A percentile compares a stretch with the other conserved stretches of the same genome.
Conservation (phyloP, 2,888 invertebrate species). For the Shargacucullia verbasci region DNA sequence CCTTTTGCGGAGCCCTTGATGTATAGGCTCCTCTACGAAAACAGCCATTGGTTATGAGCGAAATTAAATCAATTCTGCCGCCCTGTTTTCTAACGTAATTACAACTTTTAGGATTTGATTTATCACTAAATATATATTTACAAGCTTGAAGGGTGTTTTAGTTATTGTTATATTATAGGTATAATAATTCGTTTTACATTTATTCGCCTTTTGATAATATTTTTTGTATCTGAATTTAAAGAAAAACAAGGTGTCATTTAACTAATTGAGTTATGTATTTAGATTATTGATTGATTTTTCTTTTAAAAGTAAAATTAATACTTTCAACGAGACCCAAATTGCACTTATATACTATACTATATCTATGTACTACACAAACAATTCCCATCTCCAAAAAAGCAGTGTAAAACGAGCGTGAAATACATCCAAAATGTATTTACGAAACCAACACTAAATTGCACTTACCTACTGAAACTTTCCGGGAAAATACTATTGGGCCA, state of each 20-base stretch:
- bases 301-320: no score
- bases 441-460: constrained; percentile 37
- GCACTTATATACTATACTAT: no score
- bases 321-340: no score
- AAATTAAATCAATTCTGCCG: constrained; percentile 54
- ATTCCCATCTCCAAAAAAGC: constrained; percentile 11
- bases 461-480: constrained; percentile 36
- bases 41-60: constrained; percentile 57
- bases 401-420: constrained; percentile 14
- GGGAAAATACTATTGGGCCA: constrained; percentile 30
- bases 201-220: neutral
- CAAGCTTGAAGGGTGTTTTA: neutral
- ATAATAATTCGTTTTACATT: no score
- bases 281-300: no score
- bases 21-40: constrained; percentile 52
- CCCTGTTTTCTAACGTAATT: constrained; percentile 45
- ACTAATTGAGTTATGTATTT: no score
- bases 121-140: constrained; percentile 34
- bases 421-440: constrained; percentile 15
- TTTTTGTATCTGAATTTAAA: no score
- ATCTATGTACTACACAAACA: no score
- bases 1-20: constrained; percentile 60
- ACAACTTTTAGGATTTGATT: constrained; percentile 45
- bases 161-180: no score
- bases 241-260: no score